Percentiles rank a stretch among this genome's conserved stretches.
Conservation (phyloP, 2,888 invertebrate genomes). For the Pristionchus entomophagus region DNA sequence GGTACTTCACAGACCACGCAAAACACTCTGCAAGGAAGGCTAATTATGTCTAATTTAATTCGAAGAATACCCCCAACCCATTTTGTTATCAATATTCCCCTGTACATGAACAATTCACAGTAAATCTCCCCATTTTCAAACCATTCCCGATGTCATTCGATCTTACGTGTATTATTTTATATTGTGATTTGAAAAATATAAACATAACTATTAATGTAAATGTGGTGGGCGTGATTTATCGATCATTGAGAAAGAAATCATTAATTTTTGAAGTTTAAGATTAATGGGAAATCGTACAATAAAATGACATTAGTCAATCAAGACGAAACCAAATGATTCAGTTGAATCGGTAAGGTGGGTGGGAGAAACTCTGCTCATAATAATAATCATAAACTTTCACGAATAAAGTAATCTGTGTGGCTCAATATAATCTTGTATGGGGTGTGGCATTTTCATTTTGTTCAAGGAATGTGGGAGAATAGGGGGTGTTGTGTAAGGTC, state of each 20-base stretch:
- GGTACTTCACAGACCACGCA: conserved; percentile 46
- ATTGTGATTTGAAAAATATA: background rate
- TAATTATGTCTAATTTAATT: conserved; percentile 44
- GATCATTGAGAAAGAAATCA: background rate
- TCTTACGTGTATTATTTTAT: background rate
- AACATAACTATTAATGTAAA: background rate
- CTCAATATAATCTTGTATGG: background rate
- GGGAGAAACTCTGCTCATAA: conserved; percentile 26
- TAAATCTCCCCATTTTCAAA: background rate
- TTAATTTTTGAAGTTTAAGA: background rate
- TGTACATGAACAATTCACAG: no score
- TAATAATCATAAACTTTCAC: background rate
- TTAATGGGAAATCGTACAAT: background rate
- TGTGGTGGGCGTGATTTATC: no score
- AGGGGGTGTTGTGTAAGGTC: background rate
- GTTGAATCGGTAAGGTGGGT: background rate
- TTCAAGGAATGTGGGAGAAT: background rate
- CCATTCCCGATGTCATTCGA: background rate
- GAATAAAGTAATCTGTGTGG: conserved; percentile 16
- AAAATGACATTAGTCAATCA: background rate
- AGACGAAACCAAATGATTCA: background rate
- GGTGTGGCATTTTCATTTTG: background rate
- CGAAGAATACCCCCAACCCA: no score
- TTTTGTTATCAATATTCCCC: no score
- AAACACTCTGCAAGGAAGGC: conserved; percentile 17